Evolutionary conservation across 2,888 invertebrate species (phyloP), one percentile per base, ranked within the genome.

Genomic region (Agriotes lineatus): DNA sequence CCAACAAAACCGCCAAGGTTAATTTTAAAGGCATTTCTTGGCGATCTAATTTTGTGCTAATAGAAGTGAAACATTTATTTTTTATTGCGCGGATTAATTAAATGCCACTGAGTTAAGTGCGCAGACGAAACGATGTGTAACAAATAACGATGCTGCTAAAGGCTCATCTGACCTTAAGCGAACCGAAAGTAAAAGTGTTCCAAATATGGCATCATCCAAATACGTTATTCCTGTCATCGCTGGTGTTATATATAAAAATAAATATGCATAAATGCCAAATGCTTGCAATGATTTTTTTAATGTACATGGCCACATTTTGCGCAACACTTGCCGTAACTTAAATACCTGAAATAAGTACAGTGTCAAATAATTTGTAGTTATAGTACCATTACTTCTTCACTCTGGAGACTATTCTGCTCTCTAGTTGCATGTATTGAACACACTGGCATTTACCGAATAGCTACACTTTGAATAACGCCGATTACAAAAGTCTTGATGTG

Each of bases 171-270:
- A 50, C 61, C 61, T 61, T 50, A 33, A 50, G 20, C 16, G 18
- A 52, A 52, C 18, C 37, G 20, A 35, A 61, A 61, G 61, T 61
- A 61, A 61, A 61, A 61, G 61, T 39, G 61, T 61, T 61, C 48
- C 61, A 50, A 50, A 37, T 61, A 61, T 20, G 35, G 61, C 16
- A 48, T 33, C 48, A 50, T 61, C 35, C 33, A 33, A 52, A 33
- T 52, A 19, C 12, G 33, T n/a, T 52, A 22, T 2, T 25, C 19
- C 52, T 52, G 52, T 52, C 52, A 52, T 52, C 52, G 18, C 33
- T 10, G 52, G 18, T 52, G 52, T 52, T 52, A 52, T n/a, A 52
- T 19, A 33, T 52, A 52, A 52, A 30, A 18, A n/a, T n/a, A n/a
- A n/a, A 52, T 33, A 10, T 33, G 7, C 14, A 18, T 61, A 61